These are phyloP conservation scores for Rhinolophus ferrumequinum DNA, from an alignment of 2,113 vertebrate genomes.

Conservation along the genomic window DNA sequence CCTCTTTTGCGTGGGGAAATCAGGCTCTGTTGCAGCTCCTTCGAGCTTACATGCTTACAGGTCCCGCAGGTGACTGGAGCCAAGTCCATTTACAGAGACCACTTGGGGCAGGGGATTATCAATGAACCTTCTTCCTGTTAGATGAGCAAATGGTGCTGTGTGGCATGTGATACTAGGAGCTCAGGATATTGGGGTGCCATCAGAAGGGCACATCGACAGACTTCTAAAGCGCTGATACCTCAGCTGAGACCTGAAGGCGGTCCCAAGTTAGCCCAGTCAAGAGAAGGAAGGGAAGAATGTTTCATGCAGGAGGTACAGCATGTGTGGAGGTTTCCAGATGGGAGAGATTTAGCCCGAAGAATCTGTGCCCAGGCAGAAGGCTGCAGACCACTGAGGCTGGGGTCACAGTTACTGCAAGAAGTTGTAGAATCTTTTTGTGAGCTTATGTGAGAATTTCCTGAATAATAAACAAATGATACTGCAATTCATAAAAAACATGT, in stretches of 20 bases:
- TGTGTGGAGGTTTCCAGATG: neutral
- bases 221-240: neutral
- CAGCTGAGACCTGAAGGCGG: neutral
- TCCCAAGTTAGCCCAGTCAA: neutral
- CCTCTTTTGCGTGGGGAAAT: neutral
- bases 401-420: neutral
- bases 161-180: neutral
- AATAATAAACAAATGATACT: neutral
- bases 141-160: neutral
- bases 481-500: neutral
- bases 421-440: neutral
- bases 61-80: neutral
- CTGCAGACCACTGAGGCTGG: neutral
- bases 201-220: neutral
- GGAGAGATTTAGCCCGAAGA: neutral
- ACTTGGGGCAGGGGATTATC: neutral
- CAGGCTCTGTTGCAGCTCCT: neutral
- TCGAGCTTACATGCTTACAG: neutral
- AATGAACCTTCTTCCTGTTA: neutral
- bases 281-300: neutral
- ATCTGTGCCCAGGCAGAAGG: neutral
- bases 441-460: neutral
- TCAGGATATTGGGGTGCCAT: neutral
- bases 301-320: neutral
- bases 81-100: neutral